Percentiles rank a stretch among this genome's conserved stretches.
phyloP scores from a whole-genome alignment of 2,113 vertebrate genomes.

The Bufo gargarizans region DNA sequence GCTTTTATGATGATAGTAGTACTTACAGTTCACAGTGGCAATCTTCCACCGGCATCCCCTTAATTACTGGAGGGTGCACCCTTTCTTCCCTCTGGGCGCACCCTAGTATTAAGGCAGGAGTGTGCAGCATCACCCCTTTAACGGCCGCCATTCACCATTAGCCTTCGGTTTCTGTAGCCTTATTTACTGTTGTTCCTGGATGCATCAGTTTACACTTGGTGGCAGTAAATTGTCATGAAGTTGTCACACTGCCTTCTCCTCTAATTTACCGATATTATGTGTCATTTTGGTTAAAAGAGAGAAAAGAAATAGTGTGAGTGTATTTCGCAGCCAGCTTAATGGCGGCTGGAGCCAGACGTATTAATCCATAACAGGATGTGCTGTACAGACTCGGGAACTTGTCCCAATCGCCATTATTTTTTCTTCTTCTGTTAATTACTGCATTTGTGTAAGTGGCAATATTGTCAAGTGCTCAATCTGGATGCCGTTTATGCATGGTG shows the following conservation, averaged over 20 bases:
- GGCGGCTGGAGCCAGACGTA: slow-evolving; percentile 9
- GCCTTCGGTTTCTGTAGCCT: background rate
- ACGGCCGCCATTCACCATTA: background rate
- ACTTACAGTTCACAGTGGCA: too few relatives aligned
- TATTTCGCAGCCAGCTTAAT: background rate
- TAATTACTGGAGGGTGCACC: too few relatives aligned
- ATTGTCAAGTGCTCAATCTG: slow-evolving; percentile 20
- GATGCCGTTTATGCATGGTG: background rate
- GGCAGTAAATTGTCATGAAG: background rate
- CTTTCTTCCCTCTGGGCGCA: too few relatives aligned
- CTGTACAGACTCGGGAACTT: background rate
- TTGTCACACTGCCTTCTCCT: slow-evolving; percentile 22
- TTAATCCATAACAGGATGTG: slow-evolving; percentile 40
- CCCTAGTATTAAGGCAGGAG: too few relatives aligned
- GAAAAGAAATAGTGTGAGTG: background rate
- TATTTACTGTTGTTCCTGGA: background rate
- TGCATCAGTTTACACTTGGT: background rate
- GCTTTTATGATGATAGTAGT: too few relatives aligned
- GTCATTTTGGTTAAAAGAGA: background rate
- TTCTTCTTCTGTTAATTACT: slow-evolving; percentile 1
- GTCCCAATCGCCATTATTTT: background rate
- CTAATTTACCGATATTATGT: slow-evolving; percentile 13
- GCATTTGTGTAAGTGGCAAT: background rate
- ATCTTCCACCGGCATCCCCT: too few relatives aligned
- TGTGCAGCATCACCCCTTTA: too few relatives aligned